Evolutionary conservation across 2,113 vertebrate genomes (phyloP).

Genomic region (Callionymus lyra): DNA sequence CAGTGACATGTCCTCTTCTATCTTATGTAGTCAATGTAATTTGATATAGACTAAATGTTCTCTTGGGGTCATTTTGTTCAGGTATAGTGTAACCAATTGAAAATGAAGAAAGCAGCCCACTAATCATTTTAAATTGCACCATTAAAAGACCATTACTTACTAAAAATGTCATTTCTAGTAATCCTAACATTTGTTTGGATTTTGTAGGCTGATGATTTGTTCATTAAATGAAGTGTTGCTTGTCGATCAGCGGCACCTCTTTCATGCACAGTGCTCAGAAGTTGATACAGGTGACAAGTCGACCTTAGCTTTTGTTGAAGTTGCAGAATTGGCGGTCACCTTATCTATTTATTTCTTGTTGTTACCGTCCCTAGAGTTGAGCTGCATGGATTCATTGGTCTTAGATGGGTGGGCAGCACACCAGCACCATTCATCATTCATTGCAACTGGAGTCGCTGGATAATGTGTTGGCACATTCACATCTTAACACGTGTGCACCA

Average conservation of each 20-base stretch:
- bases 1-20: too few relatives aligned
- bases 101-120: too few relatives aligned
- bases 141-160: too few relatives aligned
- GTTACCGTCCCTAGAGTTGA: constrained; percentile 10
- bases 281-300: constrained; percentile 17
- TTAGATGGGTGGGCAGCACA: not conserved
- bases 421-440: constrained; percentile 19
- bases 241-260: constrained; percentile 5
- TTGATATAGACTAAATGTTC: too few relatives aligned
- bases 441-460: constrained; percentile 19
- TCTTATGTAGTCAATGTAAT: too few relatives aligned
- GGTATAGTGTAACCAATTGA: too few relatives aligned
- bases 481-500: constrained; percentile 11
- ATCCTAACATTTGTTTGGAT: too few relatives aligned
- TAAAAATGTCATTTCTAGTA: too few relatives aligned
- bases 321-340: constrained; percentile 36
- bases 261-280: constrained; percentile 10
- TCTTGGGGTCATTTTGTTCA: too few relatives aligned
- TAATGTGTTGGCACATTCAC: constrained; percentile 16
- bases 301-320: constrained; percentile 39
- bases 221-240: too few relatives aligned
- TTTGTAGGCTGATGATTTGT: constrained; percentile 8
- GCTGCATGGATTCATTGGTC: constrained; percentile 31
- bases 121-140: too few relatives aligned
- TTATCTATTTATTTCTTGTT: constrained; percentile 35